A percentile compares a stretch with the other conserved stretches of the same genome.
Evolutionary conservation across 2,888 invertebrate genomes (phyloP).

Genomic region (Bugula neritina): DNA sequence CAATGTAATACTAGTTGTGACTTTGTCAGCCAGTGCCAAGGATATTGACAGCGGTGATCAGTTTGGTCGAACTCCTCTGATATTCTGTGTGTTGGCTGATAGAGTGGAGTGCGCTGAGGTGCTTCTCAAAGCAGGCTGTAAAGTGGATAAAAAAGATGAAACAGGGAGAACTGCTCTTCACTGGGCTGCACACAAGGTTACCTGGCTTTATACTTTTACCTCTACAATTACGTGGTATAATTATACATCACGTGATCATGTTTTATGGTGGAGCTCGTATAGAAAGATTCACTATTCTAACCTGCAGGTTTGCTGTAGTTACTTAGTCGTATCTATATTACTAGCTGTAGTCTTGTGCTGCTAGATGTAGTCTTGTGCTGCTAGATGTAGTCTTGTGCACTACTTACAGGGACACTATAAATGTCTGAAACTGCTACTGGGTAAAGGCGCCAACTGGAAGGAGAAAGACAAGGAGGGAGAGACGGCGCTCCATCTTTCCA

Average conservation of each 20-base stretch:
- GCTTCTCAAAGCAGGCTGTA: slow-evolving; percentile 48
- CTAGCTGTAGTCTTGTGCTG: no score
- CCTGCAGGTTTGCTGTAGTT: no score
- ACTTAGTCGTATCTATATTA: no score
- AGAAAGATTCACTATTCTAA: no score
- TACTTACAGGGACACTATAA: slow-evolving; percentile 48
- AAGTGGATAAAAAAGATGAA: slow-evolving; percentile 49
- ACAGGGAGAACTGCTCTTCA: slow-evolving; percentile 52
- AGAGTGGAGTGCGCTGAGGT: slow-evolving; percentile 50
- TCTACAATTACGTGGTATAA: no score
- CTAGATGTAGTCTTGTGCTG: no score
- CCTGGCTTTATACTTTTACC: no score
- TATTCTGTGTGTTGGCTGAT: slow-evolving; percentile 52
- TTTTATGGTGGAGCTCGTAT: no score
- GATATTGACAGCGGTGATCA: slow-evolving; percentile 48
- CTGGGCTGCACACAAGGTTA: slow-evolving; percentile 53
- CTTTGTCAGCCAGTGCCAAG: slow-evolving; percentile 28
- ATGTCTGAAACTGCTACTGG: slow-evolving; percentile 46
- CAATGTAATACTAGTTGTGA: no score
- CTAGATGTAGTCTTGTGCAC: no score
- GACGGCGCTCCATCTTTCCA: slow-evolving; percentile 51
- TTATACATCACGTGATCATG: no score
- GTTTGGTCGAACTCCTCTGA: slow-evolving; percentile 52
- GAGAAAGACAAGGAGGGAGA: slow-evolving; percentile 52
- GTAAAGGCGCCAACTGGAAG: slow-evolving; percentile 47